Percentiles rank a stretch among this genome's conserved stretches.
phyloP scores from a whole-genome alignment of 2,797 vertebrate genomes.

The Halcyon leucocephala region DNA sequence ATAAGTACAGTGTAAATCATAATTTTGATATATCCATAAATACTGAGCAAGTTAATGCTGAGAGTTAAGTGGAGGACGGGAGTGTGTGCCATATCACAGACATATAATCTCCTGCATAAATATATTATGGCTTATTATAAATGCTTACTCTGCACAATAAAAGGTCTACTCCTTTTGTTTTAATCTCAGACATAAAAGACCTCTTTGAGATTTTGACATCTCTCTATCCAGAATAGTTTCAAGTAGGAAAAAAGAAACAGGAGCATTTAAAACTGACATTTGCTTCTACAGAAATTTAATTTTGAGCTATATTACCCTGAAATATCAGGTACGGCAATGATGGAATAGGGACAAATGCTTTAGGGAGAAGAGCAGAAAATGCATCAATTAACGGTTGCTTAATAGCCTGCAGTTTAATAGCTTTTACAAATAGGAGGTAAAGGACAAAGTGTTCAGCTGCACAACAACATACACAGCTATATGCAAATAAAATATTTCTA shows the following conservation, averaged over 20 bases:
- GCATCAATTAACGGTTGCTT: constrained; percentile 35
- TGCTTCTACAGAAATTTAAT: constrained; percentile 20
- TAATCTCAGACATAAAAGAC: not conserved
- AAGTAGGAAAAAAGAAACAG: not conserved
- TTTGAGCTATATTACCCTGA: constrained; percentile 27
- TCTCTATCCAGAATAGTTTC: not conserved
- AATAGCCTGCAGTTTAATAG: constrained; percentile 38
- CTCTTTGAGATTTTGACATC: not conserved
- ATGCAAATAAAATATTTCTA: constrained; percentile 21
- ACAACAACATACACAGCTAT: not conserved
- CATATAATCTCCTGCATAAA: constrained; percentile 34
- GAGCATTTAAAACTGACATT: constrained; percentile 19
- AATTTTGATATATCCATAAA: constrained; percentile 40
- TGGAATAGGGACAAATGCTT: not conserved
- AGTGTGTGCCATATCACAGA: not conserved
- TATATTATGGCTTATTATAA: constrained; percentile 44
- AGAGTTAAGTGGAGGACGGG: constrained; percentile 22
- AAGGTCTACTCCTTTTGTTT: not conserved
- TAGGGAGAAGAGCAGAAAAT: not conserved
- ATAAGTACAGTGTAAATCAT: constrained; percentile 50
- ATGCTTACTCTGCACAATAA: not conserved
- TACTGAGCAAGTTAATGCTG: constrained; percentile 38
- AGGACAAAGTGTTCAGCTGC: constrained; percentile 36
- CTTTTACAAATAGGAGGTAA: constrained; percentile 34
- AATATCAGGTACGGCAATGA: not conserved